These are phyloP conservation scores for Thryonomys swinderianus DNA, from an alignment of 2,113 vertebrate species.

Conservation along the genomic window DNA sequence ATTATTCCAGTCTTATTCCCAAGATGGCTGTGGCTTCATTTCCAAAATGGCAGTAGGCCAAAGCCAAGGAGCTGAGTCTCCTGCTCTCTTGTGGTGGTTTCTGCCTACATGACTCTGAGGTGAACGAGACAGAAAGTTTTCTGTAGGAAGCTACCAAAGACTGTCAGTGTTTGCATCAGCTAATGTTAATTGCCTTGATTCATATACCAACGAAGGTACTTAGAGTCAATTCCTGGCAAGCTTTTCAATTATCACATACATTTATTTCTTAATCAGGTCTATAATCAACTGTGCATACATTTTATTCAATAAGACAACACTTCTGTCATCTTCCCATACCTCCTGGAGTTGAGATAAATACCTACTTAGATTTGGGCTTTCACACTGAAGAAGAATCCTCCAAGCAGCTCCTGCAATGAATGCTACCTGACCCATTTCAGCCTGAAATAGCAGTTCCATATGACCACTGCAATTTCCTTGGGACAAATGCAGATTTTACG, in stretches of 20 bases:
- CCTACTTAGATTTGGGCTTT: fast-evolving
- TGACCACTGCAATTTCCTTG: not conserved
- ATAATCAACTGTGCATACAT: not conserved
- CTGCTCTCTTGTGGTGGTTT: fast-evolving
- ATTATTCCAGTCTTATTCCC: too few relatives aligned
- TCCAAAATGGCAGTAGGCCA: not conserved
- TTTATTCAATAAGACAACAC: not conserved
- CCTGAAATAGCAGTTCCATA: not conserved
- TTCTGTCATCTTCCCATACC: not conserved
- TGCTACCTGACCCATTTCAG: too few relatives aligned
- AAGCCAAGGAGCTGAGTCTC: not conserved
- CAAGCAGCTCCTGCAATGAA: not conserved
- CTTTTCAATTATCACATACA: not conserved
- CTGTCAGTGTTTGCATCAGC: not conserved
- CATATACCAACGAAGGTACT: not conserved
- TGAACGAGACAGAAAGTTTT: not conserved
- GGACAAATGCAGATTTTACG: not conserved
- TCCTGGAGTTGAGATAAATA: not conserved
- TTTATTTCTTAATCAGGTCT: not conserved
- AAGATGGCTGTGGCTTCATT: fast-evolving
- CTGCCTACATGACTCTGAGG: fast-evolving
- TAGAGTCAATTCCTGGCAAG: not conserved
- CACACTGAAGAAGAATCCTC: not conserved
- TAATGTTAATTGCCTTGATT: not conserved
- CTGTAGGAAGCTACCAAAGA: not conserved